Conservation (phyloP, 2,888 invertebrate species). For the Cybosia mesomella region DNA sequence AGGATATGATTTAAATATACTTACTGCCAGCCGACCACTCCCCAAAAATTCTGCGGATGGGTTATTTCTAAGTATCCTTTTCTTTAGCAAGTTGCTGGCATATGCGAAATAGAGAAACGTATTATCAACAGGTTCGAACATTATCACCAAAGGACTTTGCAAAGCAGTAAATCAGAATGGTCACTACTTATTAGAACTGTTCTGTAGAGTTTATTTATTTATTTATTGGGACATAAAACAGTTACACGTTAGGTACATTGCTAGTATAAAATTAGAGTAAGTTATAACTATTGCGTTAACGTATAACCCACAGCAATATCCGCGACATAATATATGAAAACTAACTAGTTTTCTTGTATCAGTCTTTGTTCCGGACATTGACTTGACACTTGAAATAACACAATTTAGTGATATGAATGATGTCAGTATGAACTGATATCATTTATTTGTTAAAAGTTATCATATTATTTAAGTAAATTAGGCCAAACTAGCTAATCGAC, state of each 20-base stretch:
- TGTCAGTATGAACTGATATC: background rate
- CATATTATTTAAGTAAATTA: background rate
- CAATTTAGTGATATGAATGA: background rate
- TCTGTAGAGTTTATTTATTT: background rate
- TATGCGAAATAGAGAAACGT: conserved; percentile 95
- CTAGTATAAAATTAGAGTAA: too few species aligned
- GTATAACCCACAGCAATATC: too few species aligned
- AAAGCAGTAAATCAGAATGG: background rate
- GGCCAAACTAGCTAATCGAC: background rate
- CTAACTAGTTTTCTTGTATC: background rate
- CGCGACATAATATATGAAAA: too few species aligned
- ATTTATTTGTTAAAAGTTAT: background rate
- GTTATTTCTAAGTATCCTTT: conserved; percentile 93
- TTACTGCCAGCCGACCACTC: conserved; percentile 20
- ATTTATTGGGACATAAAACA: too few species aligned
- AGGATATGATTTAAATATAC: too few species aligned
- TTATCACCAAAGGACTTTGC: background rate
- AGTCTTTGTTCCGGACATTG: background rate
- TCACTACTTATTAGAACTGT: background rate
- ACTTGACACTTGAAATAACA: background rate
- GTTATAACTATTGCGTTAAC: too few species aligned
- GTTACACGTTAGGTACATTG: too few species aligned
- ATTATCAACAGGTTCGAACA: conserved; percentile 34
- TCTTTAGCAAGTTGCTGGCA: conserved; percentile 94
- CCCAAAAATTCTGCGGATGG: conserved; percentile 87